Conservation (phyloP, 1,140 invertebrate genomes). For the Frieseomelitta varia region DNA sequence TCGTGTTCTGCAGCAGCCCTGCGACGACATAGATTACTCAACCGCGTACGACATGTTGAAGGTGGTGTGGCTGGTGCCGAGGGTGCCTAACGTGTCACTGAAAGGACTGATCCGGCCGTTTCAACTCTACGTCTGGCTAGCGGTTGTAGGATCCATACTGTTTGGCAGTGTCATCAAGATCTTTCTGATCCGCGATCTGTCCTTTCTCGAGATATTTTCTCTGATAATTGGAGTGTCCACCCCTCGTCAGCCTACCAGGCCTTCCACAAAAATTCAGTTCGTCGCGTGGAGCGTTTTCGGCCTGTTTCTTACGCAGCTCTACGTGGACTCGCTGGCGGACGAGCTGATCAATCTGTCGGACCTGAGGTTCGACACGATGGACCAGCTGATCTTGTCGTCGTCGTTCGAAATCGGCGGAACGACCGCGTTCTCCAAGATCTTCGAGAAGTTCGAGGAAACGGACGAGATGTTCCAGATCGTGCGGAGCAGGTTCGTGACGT, state of each 20-base stretch:
- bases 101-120: constrained; percentile 72
- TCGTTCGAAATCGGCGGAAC: constrained; percentile 62
- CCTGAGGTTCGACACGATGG: constrained; percentile 58
- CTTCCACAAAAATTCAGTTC: constrained; percentile 69
- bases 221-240: constrained; percentile 66
- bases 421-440: constrained; percentile 20
- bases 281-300: constrained; percentile 75
- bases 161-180: constrained; percentile 60
- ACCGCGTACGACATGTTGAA: constrained; percentile 71
- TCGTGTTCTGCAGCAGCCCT: constrained; percentile 63
- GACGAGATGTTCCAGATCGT: constrained; percentile 46
- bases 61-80: constrained; percentile 73
- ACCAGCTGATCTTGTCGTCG: constrained; percentile 59
- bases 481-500: constrained; percentile 55
- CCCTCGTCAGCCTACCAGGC: constrained; percentile 61
- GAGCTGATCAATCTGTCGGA: constrained; percentile 69
- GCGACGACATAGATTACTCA: constrained; percentile 60
- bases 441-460: constrained; percentile 24
- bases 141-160: constrained; percentile 61
- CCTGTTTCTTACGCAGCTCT: constrained; percentile 73
- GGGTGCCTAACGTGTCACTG: constrained; percentile 65
- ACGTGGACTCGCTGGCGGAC: constrained; percentile 74
- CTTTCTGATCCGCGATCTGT: constrained; percentile 63
- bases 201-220: constrained; percentile 71
- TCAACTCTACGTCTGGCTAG: constrained; percentile 67